phyloP scores from a whole-genome alignment of 2,113 vertebrate genomes.

The Euleptes europaea region DNA sequence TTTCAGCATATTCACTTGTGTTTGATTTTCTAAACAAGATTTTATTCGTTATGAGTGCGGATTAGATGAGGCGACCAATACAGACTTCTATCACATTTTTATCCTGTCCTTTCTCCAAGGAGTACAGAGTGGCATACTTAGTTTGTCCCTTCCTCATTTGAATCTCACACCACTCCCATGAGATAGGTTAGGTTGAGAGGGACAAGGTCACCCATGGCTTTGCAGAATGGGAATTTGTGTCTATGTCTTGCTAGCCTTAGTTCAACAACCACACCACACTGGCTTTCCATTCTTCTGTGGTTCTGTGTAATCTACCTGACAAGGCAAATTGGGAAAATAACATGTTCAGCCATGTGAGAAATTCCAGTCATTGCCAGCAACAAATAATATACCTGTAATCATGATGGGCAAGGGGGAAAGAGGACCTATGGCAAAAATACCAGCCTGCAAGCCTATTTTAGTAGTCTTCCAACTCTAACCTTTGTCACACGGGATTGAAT shows the following conservation, averaged over 20 bases:
- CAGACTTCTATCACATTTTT: no score
- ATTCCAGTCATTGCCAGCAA: background rate
- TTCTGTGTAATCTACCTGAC: background rate
- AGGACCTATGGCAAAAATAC: constrained; percentile 9
- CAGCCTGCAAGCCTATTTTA: background rate
- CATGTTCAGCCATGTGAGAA: background rate
- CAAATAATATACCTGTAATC: background rate
- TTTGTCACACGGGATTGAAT: background rate
- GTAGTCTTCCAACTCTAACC: background rate
- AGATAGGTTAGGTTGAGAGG: no score
- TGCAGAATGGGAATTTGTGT: no score
- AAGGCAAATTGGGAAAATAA: background rate
- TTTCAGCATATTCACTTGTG: background rate
- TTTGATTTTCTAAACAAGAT: background rate
- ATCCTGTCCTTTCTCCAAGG: no score
- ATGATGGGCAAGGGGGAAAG: background rate
- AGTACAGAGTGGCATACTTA: no score
- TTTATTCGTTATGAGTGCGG: background rate
- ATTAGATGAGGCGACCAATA: background rate
- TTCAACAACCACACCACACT: no score
- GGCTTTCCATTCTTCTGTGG: background rate
- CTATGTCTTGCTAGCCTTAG: no score
- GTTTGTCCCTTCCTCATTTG: no score
- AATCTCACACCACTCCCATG: no score
- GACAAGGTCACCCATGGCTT: no score